These are phyloP conservation scores for Arenaria interpres DNA, from an alignment of 2,113 vertebrate species.

Conservation along the genomic window DNA sequence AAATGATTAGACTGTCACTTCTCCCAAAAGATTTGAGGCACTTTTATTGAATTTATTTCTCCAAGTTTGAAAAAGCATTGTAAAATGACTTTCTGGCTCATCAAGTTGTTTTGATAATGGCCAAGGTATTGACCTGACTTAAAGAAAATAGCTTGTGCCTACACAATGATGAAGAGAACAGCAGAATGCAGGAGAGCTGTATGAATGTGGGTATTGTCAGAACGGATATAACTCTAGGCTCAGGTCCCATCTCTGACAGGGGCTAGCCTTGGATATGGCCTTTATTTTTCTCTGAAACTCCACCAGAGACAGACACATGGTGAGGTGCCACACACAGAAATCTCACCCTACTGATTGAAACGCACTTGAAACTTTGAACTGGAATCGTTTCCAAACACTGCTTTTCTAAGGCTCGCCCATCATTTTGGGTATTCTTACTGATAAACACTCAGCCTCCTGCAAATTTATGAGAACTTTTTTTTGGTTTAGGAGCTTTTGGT, in stretches of 20 bases:
- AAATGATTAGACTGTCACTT: conserved; percentile 40
- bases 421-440: not conserved
- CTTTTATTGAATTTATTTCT: conserved; percentile 46
- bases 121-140: conserved; percentile 37
- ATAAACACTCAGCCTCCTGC: not conserved
- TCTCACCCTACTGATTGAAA: not conserved
- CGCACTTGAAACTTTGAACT: not conserved
- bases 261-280: not conserved
- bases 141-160: conserved; percentile 29
- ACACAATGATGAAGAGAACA: not conserved
- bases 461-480: not conserved
- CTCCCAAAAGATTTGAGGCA: not conserved
- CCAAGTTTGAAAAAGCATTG: conserved; percentile 32
- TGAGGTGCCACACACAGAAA: not conserved
- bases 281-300: not conserved
- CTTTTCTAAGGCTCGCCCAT: not conserved
- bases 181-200: not conserved
- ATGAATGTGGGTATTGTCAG: not conserved
- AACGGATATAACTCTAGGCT: not conserved
- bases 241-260: not conserved
- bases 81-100: conserved; percentile 24
- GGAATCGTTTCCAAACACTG: not conserved
- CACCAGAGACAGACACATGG: not conserved
- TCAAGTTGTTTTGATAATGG: conserved; percentile 34
- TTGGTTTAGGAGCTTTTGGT: not conserved